These are phyloP conservation scores for Drosophila ochracea DNA, from an alignment of 2,888 invertebrate genomes.

Conservation along the genomic window DNA sequence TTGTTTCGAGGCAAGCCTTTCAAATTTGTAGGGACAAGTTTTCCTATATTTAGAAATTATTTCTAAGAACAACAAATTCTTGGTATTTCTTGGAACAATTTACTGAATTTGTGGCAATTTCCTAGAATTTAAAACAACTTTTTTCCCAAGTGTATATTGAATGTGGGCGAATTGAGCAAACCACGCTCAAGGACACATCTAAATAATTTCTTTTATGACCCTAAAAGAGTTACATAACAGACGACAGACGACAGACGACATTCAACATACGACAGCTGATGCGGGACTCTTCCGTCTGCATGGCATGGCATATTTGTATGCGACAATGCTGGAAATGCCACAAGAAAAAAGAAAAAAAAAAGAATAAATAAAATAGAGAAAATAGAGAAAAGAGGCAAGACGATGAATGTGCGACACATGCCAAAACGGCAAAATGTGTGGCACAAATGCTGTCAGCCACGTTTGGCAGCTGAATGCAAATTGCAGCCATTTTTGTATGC, in stretches of 20 bases:
- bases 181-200: constrained; percentile 42
- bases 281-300: constrained; percentile 36
- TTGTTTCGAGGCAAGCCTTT: not conserved
- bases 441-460: constrained; percentile 28
- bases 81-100: not conserved
- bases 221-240: constrained; percentile 32
- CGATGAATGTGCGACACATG: constrained; percentile 65
- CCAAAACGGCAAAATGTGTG: constrained; percentile 49
- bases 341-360: not conserved
- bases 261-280: constrained; percentile 66
- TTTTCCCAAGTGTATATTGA: not conserved
- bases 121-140: not conserved
- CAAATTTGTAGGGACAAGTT: not conserved
- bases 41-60: not conserved
- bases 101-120: no score
- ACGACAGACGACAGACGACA: constrained; percentile 33
- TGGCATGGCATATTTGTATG: constrained; percentile 40
- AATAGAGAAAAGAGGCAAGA: constrained; percentile 25
- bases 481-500: constrained; percentile 72
- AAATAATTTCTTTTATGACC: constrained; percentile 31
- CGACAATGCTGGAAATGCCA: constrained; percentile 48
- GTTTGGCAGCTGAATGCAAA: constrained; percentile 65
- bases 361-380: not conserved
- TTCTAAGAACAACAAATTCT: not conserved
- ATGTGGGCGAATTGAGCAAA: not conserved